These are phyloP conservation scores for Dysdera silvatica DNA, from an alignment of 1,140 invertebrate species.

Conservation along the genomic window DNA sequence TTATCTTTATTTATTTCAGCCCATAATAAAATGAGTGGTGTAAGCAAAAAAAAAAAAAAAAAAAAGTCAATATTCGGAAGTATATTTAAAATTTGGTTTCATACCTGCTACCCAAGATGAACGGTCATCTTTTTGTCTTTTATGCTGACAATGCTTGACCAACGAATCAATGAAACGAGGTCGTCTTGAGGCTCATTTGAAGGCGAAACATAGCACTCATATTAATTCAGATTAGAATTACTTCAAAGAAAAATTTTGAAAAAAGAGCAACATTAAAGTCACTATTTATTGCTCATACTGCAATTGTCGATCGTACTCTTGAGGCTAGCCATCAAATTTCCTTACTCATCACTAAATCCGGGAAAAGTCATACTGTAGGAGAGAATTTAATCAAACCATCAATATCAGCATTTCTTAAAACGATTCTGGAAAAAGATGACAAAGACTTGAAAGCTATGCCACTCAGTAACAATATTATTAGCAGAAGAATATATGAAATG, in stretches of 20 bases:
- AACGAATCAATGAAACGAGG: too few species aligned
- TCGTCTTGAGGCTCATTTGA: background rate
- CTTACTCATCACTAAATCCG: too few species aligned
- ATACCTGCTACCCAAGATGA: too few species aligned
- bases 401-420: conserved; percentile 35
- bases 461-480: conserved; percentile 35
- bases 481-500: conserved; percentile 30
- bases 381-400: conserved; percentile 26
- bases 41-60: too few species aligned
- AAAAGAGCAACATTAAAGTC: background rate
- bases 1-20: too few species aligned
- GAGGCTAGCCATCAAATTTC: background rate
- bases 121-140: too few species aligned
- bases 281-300: background rate
- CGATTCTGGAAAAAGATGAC: conserved; percentile 32
- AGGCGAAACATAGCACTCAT: background rate
- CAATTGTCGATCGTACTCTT: background rate
- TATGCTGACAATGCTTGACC: too few species aligned
- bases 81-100: too few species aligned
- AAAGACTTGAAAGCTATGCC: conserved; percentile 29
- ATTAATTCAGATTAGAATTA: background rate
- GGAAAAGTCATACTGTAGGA: background rate
- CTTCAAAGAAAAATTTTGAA: too few species aligned
- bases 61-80: too few species aligned
- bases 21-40: too few species aligned